Base-by-base conservation (phyloP, 2,113 vertebrate species). In the Lycaon pictus region DNA sequence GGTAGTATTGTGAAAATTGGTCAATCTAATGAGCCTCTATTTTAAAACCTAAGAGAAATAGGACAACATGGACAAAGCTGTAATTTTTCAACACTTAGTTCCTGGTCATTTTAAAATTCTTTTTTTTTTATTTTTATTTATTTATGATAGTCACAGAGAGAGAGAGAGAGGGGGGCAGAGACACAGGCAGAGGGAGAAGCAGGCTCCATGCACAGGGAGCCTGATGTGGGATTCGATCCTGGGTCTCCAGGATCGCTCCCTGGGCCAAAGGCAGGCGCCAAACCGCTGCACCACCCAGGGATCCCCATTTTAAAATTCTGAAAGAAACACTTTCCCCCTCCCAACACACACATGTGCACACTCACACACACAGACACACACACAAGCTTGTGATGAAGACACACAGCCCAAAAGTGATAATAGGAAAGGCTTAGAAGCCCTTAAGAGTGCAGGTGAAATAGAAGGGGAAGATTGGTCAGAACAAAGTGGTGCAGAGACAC, bases 1-100 rank as follows among this genome's bases (percentile, higher is more conserved):
- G 27, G 35, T 88, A 82, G 48, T 74, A 58, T 88, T 97, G 48
- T 97, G 62, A 71, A 96, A 98, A 98, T 91, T 48, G 51, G 71
- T 55, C 25, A 74, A 10, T 63, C 11, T 88, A 93, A 97, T 86
- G 58, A 65, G 96, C 15, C 43, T 51, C 7, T 82, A 32, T 85
- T 96, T 82, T 93, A 76, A 82, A 97, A 63, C 60, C 94, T 43
- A 81, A 93, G 67, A 94, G 82, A 72, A 17, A 62, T 88, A 89
- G n/a, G 76, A 15, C 72, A 90, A 93, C 67, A 65, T 79, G n/a
- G 60, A 71, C 60, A 96, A 62, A 95, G 17, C 1, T 29, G 25
- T 37, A 35, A 35, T 56, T 83, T 94, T 79, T 95, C 3, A 63
- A 77, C 10, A 85, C 17, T 62, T 88, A 58, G 51, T 43, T 82